Percentiles rank a stretch among this genome's conserved stretches.
Conservation (phyloP, 92 coral and sea anemone species). For the Muricea muricata region DNA sequence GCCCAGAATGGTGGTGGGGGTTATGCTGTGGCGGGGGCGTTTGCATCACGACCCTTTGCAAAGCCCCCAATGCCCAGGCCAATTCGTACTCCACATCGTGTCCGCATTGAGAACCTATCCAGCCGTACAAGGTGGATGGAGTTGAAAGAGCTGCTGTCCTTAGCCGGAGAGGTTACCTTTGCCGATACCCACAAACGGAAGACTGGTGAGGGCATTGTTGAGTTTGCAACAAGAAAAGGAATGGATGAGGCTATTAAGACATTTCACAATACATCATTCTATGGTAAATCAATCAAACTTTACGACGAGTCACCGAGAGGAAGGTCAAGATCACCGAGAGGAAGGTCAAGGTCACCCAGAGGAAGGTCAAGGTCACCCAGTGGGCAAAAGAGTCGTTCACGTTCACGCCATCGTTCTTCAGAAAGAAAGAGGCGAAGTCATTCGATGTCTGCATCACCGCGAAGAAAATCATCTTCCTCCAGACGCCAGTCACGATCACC, state of each 20-base stretch:
- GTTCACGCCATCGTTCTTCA: constrained; percentile 68
- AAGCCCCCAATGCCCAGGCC: constrained; percentile 88
- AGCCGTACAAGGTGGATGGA: constrained; percentile 97
- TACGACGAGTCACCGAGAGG: constrained; percentile 86
- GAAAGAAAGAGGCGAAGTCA: constrained; percentile 52
- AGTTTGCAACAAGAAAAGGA: constrained; percentile 82
- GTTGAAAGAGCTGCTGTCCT: constrained; percentile 89
- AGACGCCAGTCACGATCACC: constrained; percentile 64
- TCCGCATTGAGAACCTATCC: constrained; percentile 93
- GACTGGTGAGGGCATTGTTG: constrained; percentile 96
- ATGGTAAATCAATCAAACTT: constrained; percentile 80
- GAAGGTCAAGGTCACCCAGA: constrained; percentile 77
- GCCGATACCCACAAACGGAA: constrained; percentile 96
- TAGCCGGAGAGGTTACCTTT: constrained; percentile 97
- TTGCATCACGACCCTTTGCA: constrained; percentile 72
- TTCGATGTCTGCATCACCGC: constrained; percentile 62
- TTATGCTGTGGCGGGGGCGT: constrained; percentile 89
- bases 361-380: constrained; percentile 71
- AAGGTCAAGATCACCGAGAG: constrained; percentile 76
- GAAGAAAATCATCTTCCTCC: constrained; percentile 63
- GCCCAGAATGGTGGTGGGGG: constrained; percentile 95
- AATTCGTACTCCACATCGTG: constrained; percentile 81
- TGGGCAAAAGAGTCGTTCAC: constrained; percentile 16
- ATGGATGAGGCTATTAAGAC: constrained; percentile 81
- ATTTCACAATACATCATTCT: constrained; percentile 81